Base-by-base conservation (phyloP, 2,888 invertebrate genomes). In the Amphipoea oculea region DNA sequence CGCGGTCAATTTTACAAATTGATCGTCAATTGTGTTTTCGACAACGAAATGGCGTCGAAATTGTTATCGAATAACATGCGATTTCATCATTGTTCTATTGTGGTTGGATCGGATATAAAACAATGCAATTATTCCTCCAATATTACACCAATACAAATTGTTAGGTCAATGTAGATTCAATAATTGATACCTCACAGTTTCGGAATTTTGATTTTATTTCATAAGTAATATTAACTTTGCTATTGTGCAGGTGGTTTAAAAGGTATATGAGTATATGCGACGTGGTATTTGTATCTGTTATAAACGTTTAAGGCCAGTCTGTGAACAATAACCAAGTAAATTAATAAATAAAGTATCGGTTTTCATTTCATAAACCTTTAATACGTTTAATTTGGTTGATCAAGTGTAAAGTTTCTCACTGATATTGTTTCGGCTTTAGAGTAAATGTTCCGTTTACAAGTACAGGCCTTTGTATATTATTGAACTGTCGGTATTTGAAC, bases 51-150 rank as follows among this genome's bases (percentile, higher is more conserved):
- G 82, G 86, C 89, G 83, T 85, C 88, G 88, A 90, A 92, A 93
- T 92, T 91, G 91, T 91, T 91, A 84, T 90, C 91, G 85, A 91
- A 91, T 90, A 90, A 90, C 91, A 92, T 89, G 81, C 86, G 87
- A 89, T 94, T 93, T 92, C 93, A 91, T 92, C 90, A 93, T 89
- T 88, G 86, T 83, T 89, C 87, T 88, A 91, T 91, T 92, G 91
- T 91, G 88, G 87, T 90, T 86, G 89, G 87, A 89, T 89, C 87
- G 82, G 88, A 84, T 84, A 89, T 89, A 91, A 93, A 93, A 93
- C 93, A 94, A 93, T 92, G 90, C 89, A 92, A 92, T 92, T 90
- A 92, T 91, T 85, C 79, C 63, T 83, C 82, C 86, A 89, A 83
- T 79, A 89, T 90, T 90, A 86, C 89, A 85, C 84, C 83, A 89